phyloP scores from a whole-genome alignment of 1,140 invertebrate species.

The Leptoteleia sp. region DNA sequence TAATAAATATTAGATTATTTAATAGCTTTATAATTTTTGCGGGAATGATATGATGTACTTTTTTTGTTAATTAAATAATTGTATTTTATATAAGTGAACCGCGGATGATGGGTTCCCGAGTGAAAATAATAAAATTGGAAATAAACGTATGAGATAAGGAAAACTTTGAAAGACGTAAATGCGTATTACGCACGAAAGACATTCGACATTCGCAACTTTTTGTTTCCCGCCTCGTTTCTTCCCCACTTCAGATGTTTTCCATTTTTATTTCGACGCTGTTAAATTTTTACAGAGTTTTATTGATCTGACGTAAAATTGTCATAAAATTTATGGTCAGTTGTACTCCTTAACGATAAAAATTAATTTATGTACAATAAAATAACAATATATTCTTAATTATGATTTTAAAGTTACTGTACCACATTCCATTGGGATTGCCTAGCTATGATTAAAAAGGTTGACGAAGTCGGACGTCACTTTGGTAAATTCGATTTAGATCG shows the following conservation, averaged over 20 bases:
- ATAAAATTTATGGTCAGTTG: constrained; percentile 16
- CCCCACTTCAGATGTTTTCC: constrained; percentile 35
- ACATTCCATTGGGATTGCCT: background rate
- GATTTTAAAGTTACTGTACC: constrained; percentile 9
- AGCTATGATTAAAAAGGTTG: background rate
- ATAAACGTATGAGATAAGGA: background rate
- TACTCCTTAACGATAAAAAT: constrained; percentile 15
- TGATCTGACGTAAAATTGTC: constrained; percentile 6
- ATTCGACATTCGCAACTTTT: constrained; percentile 30
- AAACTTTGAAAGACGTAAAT: constrained; percentile 3
- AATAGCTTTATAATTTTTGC: too few species aligned
- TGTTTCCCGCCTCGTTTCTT: constrained; percentile 13
- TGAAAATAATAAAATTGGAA: too few species aligned
- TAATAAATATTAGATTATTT: too few species aligned
- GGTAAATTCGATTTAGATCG: constrained; percentile 73
- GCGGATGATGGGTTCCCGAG: too few species aligned
- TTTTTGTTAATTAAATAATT: too few species aligned
- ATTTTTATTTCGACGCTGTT: constrained; percentile 35
- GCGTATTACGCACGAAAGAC: constrained; percentile 10
- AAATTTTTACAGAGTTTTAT: constrained; percentile 45
- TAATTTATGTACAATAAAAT: constrained; percentile 20
- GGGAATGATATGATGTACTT: too few species aligned
- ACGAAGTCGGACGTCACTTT: constrained; percentile 60
- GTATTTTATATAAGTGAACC: too few species aligned
- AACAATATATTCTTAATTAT: constrained; percentile 23